Evolutionary conservation across 2,797 vertebrate genomes (phyloP).

Genomic region (Pyrocephalus nanus): DNA sequence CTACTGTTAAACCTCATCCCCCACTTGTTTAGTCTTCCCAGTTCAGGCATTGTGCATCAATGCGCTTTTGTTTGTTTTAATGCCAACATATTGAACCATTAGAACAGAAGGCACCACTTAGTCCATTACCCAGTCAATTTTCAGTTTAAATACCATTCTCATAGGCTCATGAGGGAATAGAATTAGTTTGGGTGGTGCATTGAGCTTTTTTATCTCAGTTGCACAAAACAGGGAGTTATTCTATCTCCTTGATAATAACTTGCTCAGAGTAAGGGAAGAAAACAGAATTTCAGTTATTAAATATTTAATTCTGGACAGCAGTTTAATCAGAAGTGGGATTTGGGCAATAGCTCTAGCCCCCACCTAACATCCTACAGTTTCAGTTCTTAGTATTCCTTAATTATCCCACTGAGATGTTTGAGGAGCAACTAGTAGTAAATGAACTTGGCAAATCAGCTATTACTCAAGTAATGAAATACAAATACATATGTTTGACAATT

Average conservation of each 20-base stretch:
- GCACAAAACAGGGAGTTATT: constrained; percentile 66
- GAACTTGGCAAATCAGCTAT: constrained; percentile 83
- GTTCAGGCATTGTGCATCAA: background rate
- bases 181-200: constrained; percentile 56
- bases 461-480: constrained; percentile 83
- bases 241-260: constrained; percentile 70
- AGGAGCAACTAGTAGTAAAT: constrained; percentile 83
- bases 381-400: constrained; percentile 82
- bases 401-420: constrained; percentile 82
- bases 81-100: constrained; percentile 39
- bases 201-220: constrained; percentile 54
- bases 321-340: constrained; percentile 83
- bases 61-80: constrained; percentile 58
- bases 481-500: constrained; percentile 84
- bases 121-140: constrained; percentile 73
- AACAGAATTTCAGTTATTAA: constrained; percentile 77
- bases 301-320: constrained; percentile 82
- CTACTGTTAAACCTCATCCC: background rate
- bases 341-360: constrained; percentile 75
- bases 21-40: background rate
- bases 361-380: constrained; percentile 77
- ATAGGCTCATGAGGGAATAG: constrained; percentile 54
- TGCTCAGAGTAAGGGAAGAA: constrained; percentile 71
- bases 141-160: constrained; percentile 73
- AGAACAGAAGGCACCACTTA: constrained; percentile 67